Percentiles rank a stretch among this genome's conserved stretches.
phyloP scores from a whole-genome alignment of 1,140 invertebrate genomes.

The Psix sp. region DNA sequence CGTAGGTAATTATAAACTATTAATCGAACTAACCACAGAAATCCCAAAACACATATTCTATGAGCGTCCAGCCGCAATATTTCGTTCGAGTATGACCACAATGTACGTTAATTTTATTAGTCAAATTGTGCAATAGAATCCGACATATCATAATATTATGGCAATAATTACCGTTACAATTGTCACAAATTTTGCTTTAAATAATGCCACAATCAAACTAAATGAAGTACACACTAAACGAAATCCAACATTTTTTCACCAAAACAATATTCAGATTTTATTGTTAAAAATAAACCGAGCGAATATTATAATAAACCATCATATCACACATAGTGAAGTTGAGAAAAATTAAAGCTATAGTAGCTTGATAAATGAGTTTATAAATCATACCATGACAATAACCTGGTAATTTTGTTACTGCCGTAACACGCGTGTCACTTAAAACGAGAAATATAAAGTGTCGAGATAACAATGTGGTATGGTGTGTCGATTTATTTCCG shows the following conservation, averaged over 20 bases:
- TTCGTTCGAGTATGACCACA: slow-evolving; percentile 16
- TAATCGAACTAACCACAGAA: slow-evolving; percentile 15
- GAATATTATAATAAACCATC: too few relatives aligned
- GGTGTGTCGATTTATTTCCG: slow-evolving; percentile 35
- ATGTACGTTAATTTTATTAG: slow-evolving; percentile 48
- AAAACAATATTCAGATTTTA: too few relatives aligned
- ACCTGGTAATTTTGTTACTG: slow-evolving; percentile 44
- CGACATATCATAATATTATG: slow-evolving; percentile 30
- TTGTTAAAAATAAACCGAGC: too few relatives aligned
- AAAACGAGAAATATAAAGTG: slow-evolving; percentile 48
- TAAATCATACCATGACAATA: slow-evolving; percentile 47
- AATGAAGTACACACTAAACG: too few relatives aligned
- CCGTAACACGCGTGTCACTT: slow-evolving; percentile 19
- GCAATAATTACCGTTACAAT: slow-evolving; percentile 39
- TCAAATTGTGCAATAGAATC: slow-evolving; percentile 35
- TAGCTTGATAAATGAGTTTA: slow-evolving; percentile 43
- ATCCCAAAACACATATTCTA: slow-evolving; percentile 23
- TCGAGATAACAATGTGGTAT: slow-evolving; percentile 9
- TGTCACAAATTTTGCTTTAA: slow-evolving; percentile 39
- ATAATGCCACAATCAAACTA: slow-evolving; percentile 30
- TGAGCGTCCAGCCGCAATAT: slow-evolving; percentile 26
- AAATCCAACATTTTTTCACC: too few relatives aligned
- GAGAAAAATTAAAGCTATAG: slow-evolving; percentile 31
- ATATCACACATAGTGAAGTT: slow-evolving; percentile 46
- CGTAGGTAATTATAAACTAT: slow-evolving; percentile 24